These are phyloP conservation scores for Mesorhabditis spiculigera DNA, from an alignment of 2,888 invertebrate species.

Conservation along the genomic window DNA sequence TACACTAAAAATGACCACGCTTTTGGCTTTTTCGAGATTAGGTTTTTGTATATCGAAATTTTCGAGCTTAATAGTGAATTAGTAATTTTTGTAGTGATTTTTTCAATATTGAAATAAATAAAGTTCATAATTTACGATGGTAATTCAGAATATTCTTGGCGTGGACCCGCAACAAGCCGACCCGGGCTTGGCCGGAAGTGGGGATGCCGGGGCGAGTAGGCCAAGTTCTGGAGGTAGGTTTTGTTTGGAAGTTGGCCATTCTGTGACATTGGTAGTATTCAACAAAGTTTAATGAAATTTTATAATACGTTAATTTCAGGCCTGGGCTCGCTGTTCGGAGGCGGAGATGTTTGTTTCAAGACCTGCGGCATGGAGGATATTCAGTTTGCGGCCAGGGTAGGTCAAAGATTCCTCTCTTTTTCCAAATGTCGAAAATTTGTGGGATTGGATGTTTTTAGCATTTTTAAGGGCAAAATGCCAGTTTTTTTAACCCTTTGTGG, in stretches of 20 bases:
- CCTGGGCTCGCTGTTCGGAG: background rate
- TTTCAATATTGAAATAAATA: no score
- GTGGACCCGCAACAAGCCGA: slow-evolving; percentile 4
- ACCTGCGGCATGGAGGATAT: slow-evolving; percentile 56
- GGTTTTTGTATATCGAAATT: background rate
- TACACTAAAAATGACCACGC: no score
- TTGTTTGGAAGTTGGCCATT: no score
- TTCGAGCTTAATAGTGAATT: no score
- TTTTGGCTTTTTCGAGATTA: background rate
- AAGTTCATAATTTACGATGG: background rate
- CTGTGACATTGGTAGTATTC: no score
- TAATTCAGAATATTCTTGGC: background rate
- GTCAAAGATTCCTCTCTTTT: slow-evolving; percentile 6
- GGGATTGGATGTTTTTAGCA: no score
- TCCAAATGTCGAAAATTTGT: no score
- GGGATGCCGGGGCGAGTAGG: background rate
- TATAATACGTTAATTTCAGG: background rate
- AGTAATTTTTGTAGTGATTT: no score
- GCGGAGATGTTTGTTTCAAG: slow-evolving; percentile 48
- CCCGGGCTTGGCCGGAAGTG: background rate
- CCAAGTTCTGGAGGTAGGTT: background rate
- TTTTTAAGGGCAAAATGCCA: no score
- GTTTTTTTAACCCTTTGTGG: no score
- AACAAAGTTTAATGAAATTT: background rate
- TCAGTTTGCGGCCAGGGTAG: slow-evolving; percentile 50